A percentile compares a stretch with the other conserved stretches of the same genome.
phyloP scores from a whole-genome alignment of 2,888 invertebrate genomes.

The Andrena trimmerana region DNA sequence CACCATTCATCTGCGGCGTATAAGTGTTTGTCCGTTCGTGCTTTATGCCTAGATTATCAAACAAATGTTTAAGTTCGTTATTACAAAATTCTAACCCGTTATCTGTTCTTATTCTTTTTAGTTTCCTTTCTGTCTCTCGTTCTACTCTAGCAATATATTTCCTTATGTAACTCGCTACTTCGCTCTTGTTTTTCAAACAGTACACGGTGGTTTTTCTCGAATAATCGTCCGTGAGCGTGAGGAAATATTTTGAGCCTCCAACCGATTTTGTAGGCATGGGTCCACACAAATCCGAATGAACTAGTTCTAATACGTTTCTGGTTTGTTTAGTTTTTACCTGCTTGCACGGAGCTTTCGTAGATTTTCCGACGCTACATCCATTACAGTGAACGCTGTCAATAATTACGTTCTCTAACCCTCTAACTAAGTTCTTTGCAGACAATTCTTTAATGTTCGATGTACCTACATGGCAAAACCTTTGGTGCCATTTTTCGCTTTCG shows the following conservation, averaged over 20 bases:
- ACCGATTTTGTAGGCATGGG: background rate
- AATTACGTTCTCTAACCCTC: conserved; percentile 23
- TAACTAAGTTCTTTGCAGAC: conserved; percentile 5
- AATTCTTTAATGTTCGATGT: no score
- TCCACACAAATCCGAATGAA: background rate
- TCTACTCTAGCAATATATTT: conserved; percentile 10
- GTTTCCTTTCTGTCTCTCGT: background rate
- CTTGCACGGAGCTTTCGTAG: conserved; percentile 35
- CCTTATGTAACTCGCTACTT: background rate
- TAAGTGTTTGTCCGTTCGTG: conserved; percentile 16
- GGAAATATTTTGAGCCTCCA: background rate
- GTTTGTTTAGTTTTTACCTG: background rate
- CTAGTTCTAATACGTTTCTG: background rate
- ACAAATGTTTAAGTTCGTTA: background rate
- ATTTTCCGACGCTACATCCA: conserved; percentile 29
- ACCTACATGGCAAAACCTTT: no score
- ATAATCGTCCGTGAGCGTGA: background rate
- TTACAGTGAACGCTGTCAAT: conserved; percentile 24
- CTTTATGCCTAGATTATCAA: conserved; percentile 15
- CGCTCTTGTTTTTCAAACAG: no score
- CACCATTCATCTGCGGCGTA: background rate
- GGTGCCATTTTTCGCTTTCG: no score
- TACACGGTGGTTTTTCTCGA: no score
- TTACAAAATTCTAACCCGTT: no score
- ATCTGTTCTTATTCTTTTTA: conserved; percentile 1